phyloP scores from a whole-genome alignment of 2,888 invertebrate genomes.

The Tinea semifulvella region DNA sequence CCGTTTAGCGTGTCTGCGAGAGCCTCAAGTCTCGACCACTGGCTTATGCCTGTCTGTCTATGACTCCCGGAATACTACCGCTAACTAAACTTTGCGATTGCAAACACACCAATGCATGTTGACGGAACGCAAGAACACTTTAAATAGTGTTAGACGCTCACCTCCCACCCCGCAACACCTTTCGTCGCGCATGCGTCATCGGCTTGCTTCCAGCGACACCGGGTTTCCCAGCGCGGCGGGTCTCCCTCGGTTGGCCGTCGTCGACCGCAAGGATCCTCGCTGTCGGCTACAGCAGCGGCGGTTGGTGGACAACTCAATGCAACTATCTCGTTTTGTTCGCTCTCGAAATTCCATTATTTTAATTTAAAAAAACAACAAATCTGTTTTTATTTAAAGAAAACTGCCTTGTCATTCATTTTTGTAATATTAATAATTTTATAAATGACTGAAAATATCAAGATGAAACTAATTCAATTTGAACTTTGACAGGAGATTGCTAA shows the following conservation, averaged over 20 bases:
- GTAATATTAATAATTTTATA: no score
- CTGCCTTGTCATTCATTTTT: no score
- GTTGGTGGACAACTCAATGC: no score
- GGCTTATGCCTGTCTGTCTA: slow-evolving; percentile 67
- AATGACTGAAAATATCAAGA: no score
- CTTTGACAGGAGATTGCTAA: no score
- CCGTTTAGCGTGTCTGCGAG: slow-evolving; percentile 65
- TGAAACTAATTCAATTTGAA: no score
- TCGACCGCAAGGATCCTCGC: neutral
- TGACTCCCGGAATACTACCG: slow-evolving; percentile 64
- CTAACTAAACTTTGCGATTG: slow-evolving; percentile 71
- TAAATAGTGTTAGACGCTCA: slow-evolving; percentile 68
- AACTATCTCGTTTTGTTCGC: no score
- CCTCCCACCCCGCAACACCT: slow-evolving; percentile 65
- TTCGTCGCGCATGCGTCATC: slow-evolving; percentile 71
- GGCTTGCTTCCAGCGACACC: slow-evolving; percentile 35
- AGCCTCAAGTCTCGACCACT: slow-evolving; percentile 69
- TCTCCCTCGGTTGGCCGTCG: slow-evolving; percentile 20
- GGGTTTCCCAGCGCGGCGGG: slow-evolving; percentile 24
- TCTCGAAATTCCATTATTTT: no score
- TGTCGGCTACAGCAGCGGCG: neutral
- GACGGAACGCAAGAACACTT: slow-evolving; percentile 70
- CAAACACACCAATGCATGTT: slow-evolving; percentile 76
- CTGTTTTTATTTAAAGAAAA: no score
- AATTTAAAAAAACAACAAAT: no score